A percentile compares a stretch with the other conserved stretches of the same genome.
These are phyloP conservation scores for Heliconius eleuchia DNA, from an alignment of 1,140 invertebrate species.

Conservation along the genomic window DNA sequence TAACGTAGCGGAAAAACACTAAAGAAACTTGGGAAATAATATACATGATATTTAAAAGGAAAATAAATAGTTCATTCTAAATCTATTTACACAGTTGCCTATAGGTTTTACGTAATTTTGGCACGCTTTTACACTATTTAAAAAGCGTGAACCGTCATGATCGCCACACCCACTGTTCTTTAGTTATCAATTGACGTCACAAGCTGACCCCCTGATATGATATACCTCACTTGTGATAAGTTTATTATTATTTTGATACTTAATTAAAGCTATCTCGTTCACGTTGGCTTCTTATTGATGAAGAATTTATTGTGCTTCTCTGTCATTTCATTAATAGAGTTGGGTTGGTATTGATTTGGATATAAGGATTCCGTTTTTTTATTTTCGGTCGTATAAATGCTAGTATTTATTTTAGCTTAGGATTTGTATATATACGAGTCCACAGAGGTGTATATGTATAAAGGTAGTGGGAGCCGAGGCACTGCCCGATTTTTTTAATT, in stretches of 20 bases:
- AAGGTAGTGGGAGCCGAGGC: background rate
- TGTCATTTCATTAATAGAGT: conserved; percentile 25
- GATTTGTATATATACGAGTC: background rate
- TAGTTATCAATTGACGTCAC: conserved; percentile 20
- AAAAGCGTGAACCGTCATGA: background rate
- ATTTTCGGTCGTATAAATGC: background rate
- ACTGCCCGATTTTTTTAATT: background rate
- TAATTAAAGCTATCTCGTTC: conserved; percentile 17
- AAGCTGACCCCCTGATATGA: background rate
- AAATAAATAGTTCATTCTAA: background rate
- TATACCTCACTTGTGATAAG: conserved; percentile 11
- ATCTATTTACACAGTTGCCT: background rate
- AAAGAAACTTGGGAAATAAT: too few relatives aligned
- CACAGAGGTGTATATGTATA: background rate
- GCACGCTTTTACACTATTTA: background rate
- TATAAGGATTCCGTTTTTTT: background rate
- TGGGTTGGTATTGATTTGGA: conserved; percentile 7
- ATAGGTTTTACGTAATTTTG: background rate
- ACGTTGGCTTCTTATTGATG: conserved; percentile 27
- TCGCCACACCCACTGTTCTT: background rate
- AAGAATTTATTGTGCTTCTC: conserved; percentile 33
- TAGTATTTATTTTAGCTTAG: background rate
- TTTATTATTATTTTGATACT: background rate
- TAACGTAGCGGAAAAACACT: too few relatives aligned
- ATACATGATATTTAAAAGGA: background rate